Evolutionary conservation across 2,888 invertebrate species (phyloP).

Genomic region (Timema podura): DNA sequence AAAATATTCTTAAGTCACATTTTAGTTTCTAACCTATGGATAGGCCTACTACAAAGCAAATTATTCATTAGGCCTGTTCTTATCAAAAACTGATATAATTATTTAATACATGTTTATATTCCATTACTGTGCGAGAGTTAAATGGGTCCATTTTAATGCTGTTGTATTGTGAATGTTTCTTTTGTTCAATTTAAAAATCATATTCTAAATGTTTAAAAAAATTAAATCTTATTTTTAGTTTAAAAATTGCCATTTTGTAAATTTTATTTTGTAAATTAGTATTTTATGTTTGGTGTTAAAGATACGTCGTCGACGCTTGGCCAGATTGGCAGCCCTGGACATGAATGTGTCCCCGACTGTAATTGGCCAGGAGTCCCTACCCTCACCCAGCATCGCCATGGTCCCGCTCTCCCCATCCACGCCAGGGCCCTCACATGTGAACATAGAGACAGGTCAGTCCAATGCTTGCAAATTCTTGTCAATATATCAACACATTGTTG

Average conservation of each 20-base stretch:
- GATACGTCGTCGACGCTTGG: conserved; percentile 73
- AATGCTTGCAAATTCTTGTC: background rate
- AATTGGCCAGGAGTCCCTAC: conserved; percentile 32
- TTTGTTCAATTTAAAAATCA: too few relatives aligned
- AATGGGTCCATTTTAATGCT: too few relatives aligned
- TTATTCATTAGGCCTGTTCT: too few relatives aligned
- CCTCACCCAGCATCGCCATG: conserved; percentile 48
- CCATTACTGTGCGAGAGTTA: too few relatives aligned
- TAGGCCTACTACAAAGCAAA: too few relatives aligned
- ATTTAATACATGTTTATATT: too few relatives aligned
- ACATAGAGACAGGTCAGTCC: conserved; percentile 21
- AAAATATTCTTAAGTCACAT: too few relatives aligned
- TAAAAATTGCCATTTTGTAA: background rate
- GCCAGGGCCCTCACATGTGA: conserved; percentile 30
- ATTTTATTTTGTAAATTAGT: background rate
- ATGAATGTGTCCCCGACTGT: conserved; percentile 41
- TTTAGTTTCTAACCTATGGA: too few relatives aligned
- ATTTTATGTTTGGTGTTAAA: conserved; percentile 39
- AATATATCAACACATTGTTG: background rate
- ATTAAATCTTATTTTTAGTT: too few relatives aligned
- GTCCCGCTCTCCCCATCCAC: conserved; percentile 41
- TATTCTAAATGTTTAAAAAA: too few relatives aligned
- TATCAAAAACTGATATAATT: too few relatives aligned
- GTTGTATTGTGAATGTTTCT: too few relatives aligned
- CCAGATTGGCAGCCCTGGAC: conserved; percentile 62